Base-by-base conservation (phyloP, 2,888 invertebrate genomes). In the Dolomedes plantarius region DNA sequence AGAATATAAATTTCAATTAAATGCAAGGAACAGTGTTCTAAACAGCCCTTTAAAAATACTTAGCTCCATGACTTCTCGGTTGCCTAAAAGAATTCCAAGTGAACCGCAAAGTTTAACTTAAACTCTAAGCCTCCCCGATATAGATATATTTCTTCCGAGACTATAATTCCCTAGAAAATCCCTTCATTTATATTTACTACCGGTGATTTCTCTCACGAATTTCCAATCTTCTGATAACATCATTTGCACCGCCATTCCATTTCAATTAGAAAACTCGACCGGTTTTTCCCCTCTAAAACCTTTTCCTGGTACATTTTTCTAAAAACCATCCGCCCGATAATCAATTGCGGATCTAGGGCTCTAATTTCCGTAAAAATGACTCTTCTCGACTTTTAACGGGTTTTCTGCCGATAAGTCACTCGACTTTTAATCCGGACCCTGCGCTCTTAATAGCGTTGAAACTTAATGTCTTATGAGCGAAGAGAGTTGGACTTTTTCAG, bases 211-310 rank as follows among this genome's bases (percentile, higher is more conserved):
- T 56, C 56, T 56, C 3, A 11, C 56, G 56, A 56, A 23, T 19
- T 56, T 56, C 56, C 56, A 56, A 56, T 56, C 56, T 56, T 56
- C 56, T 56, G 56, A 56, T 56, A 56, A 56, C 56, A 56, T 56
- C 56, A 56, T 56, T 56, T 56, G 56, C 56, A 56, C 1, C 56
- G 19, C 56, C 56, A 56, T 56, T 56, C 56, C 56, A 56, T 56
- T 56, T 56, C 56, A 56, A 56, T 56, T 56, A 56, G 56, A 56
- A 56, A 56, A n/a, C 5, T 2, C 23, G 23, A n/a, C 19, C 23
- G 3, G 56, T 56, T 56, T 23, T 56, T 23, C 56, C 56, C 23
- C 46, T 13, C 56, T 56, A 56, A 56, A 56, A 56, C 56, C 56
- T 56, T 56, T 56, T 56, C 56, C 56, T 56, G 56, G 56, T 56